phyloP scores from a whole-genome alignment of 2,888 invertebrate genomes.

The Eudasyphora cyanicolor region DNA sequence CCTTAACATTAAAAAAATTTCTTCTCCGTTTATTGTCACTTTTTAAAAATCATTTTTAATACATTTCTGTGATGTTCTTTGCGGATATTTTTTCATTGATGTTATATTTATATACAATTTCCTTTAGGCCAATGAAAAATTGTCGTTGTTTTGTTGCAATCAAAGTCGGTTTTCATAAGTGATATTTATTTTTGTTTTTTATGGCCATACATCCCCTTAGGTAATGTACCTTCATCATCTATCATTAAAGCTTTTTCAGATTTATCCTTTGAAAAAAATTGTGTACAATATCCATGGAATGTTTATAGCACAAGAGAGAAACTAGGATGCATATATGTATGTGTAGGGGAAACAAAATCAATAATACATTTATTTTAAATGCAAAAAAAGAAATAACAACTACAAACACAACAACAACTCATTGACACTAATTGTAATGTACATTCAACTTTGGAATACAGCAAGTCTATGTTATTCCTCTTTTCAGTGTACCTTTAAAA shows the following conservation, averaged over 20 bases:
- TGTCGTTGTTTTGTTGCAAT: neutral
- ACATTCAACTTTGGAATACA: conserved; percentile 10
- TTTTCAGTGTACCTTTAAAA: neutral
- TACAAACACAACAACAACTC: neutral
- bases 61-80: neutral
- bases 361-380: conserved; percentile 36
- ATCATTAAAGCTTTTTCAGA: too few relatives aligned
- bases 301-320: neutral
- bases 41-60: too few relatives aligned
- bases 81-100: neutral
- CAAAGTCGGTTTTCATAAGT: neutral
- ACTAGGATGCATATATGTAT: neutral
- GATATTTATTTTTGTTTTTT: neutral
- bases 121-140: neutral
- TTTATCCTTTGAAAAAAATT: neutral
- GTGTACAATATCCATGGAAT: neutral
- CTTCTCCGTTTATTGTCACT: too few relatives aligned
- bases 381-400: neutral
- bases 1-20: too few relatives aligned
- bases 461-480: neutral
- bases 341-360: conserved; percentile 19
- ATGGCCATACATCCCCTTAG: neutral
- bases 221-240: neutral
- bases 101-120: neutral
- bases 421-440: conserved; percentile 7